A percentile compares a stretch with the other conserved stretches of the same genome.
phyloP scores from a whole-genome alignment of 2,888 invertebrate genomes.

The Tenthredo distinguenda region DNA sequence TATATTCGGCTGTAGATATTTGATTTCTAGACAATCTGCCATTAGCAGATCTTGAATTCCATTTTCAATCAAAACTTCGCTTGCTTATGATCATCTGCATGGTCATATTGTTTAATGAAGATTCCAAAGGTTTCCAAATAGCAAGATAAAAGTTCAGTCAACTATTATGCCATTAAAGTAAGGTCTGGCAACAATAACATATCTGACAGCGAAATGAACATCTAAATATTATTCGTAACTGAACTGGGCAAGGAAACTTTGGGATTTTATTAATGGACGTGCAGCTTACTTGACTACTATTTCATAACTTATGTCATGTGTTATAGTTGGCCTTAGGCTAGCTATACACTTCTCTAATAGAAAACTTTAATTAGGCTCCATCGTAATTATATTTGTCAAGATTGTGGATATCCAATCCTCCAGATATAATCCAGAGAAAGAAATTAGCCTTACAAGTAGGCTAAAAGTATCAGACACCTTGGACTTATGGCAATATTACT shows the following conservation, averaged over 20 bases:
- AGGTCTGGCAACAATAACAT: background rate
- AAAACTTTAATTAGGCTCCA: background rate
- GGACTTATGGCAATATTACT: background rate
- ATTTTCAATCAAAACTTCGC: background rate
- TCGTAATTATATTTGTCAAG: background rate
- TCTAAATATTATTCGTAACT: background rate
- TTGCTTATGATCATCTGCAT: background rate
- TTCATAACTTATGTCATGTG: background rate
- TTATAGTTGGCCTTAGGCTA: background rate
- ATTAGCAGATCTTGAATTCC: background rate
- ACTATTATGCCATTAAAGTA: background rate
- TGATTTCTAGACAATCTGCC: background rate
- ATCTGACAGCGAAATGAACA: background rate
- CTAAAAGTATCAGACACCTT: background rate
- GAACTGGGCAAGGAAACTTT: background rate
- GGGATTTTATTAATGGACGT: background rate
- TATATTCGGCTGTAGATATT: background rate
- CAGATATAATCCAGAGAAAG: background rate
- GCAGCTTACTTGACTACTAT: slow-evolving; percentile 14
- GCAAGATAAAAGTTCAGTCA: background rate
- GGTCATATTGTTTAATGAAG: background rate
- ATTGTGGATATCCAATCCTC: background rate
- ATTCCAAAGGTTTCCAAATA: background rate
- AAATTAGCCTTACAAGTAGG: background rate
- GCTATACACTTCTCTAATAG: background rate